These are phyloP conservation scores for Creontiades dilutus DNA, from an alignment of 2,888 invertebrate species.

Conservation along the genomic window DNA sequence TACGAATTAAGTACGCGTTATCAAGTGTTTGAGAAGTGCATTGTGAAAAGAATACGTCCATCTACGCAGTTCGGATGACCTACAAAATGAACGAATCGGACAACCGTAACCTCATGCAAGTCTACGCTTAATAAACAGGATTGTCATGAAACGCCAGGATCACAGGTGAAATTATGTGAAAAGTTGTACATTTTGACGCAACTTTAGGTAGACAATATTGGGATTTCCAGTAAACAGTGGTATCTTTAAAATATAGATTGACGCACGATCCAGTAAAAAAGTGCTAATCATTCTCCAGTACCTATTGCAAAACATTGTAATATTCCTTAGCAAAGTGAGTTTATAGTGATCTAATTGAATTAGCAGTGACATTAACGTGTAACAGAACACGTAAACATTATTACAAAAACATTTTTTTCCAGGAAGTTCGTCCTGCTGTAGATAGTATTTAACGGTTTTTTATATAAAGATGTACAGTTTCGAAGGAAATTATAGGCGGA, in stretches of 20 bases:
- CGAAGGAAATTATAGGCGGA: conserved; percentile 93
- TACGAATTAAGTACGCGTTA: background rate
- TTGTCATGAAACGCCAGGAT: background rate
- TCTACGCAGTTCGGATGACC: conserved; percentile 20
- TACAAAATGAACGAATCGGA: conserved; percentile 14
- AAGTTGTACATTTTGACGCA: background rate
- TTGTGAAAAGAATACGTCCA: background rate
- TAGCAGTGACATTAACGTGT: conserved; percentile 15
- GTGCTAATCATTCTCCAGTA: conserved; percentile 8
- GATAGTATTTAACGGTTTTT: conserved; percentile 1
- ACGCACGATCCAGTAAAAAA: background rate
- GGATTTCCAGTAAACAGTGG: background rate
- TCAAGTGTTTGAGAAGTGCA: background rate
- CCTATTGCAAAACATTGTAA: background rate
- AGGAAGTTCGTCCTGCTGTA: background rate
- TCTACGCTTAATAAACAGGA: background rate
- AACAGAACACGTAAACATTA: conserved; percentile 1
- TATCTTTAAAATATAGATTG: background rate
- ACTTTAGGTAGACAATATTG: background rate
- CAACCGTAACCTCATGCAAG: background rate
- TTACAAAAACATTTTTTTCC: background rate
- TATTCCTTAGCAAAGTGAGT: background rate
- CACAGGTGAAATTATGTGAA: conserved; percentile 4
- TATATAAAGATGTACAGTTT: conserved; percentile 80
- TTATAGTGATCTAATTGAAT: background rate